A percentile compares a stretch with the other conserved stretches of the same genome.
phyloP scores from a whole-genome alignment of 2,888 invertebrate genomes.

The Acanthosepion esculentum region DNA sequence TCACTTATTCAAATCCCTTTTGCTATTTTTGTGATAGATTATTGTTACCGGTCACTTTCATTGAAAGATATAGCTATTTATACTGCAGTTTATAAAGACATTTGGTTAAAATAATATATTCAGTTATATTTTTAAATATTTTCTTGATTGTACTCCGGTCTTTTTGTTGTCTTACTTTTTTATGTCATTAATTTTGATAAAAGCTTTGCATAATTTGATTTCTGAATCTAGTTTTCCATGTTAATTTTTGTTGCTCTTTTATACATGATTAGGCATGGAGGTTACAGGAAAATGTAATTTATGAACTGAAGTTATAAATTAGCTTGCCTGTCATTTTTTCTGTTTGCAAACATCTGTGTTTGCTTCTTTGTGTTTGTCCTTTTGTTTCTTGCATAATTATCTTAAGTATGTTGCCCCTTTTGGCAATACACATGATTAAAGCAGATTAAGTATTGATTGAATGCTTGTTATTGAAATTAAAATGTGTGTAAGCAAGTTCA shows the following conservation, averaged over 20 bases:
- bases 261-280: not conserved
- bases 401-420: not conserved
- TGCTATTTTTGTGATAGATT: not conserved
- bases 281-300: too few species aligned
- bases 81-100: not conserved
- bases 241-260: not conserved
- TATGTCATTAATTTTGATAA: not conserved
- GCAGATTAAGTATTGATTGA: not conserved
- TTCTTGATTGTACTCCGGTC: not conserved
- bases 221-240: not conserved
- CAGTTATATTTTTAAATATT: not conserved
- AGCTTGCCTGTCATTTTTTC: not conserved
- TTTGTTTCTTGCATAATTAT: not conserved
- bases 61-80: not conserved
- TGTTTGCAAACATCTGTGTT: conserved; percentile 37
- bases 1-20: not conserved
- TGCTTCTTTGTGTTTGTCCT: not conserved
- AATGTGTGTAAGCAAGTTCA: not conserved
- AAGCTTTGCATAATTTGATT: not conserved
- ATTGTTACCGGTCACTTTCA: not conserved
- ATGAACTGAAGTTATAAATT: not conserved
- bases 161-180: not conserved
- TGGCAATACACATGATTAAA: not conserved
- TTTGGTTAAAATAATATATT: not conserved
- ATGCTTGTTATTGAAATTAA: not conserved